Evolutionary conservation across 2,888 invertebrate genomes (phyloP).

Genomic region (Lydus trimaculatus): DNA sequence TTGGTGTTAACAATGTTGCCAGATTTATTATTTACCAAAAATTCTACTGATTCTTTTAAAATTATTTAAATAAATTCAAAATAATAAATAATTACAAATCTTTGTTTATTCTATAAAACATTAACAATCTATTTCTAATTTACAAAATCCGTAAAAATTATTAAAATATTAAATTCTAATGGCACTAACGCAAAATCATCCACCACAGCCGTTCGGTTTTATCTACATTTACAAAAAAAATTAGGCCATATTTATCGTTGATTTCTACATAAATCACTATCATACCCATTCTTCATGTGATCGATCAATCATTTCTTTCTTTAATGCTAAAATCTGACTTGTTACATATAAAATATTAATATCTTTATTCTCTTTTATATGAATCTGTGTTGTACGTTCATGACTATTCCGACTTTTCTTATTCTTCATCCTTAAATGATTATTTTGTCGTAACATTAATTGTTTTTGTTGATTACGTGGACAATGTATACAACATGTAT

Average conservation of each 20-base stretch:
- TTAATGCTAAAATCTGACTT: constrained; percentile 54
- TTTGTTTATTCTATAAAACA: not conserved
- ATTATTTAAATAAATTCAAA: too few species aligned
- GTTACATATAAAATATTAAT: constrained; percentile 37
- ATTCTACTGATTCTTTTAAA: too few species aligned
- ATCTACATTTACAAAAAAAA: not conserved
- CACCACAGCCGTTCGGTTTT: not conserved
- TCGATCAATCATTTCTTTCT: constrained; percentile 47
- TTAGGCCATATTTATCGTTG: not conserved
- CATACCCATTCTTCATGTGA: constrained; percentile 60
- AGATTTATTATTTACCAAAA: too few species aligned
- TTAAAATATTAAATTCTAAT: not conserved
- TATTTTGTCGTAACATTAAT: not conserved
- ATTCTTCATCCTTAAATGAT: constrained; percentile 13
- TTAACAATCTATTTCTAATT: not conserved
- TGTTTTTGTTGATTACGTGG: constrained; percentile 19
- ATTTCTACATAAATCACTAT: constrained; percentile 27
- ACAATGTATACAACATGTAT: constrained; percentile 28
- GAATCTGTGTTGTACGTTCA: constrained; percentile 11
- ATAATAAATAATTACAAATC: too few species aligned
- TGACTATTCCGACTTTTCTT: constrained; percentile 12
- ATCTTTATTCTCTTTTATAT: constrained; percentile 25
- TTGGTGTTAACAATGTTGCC: too few species aligned
- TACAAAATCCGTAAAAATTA: not conserved
- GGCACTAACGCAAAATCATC: not conserved